phyloP scores from a whole-genome alignment of 2,797 vertebrate genomes.

The Coregonus suidteri region DNA sequence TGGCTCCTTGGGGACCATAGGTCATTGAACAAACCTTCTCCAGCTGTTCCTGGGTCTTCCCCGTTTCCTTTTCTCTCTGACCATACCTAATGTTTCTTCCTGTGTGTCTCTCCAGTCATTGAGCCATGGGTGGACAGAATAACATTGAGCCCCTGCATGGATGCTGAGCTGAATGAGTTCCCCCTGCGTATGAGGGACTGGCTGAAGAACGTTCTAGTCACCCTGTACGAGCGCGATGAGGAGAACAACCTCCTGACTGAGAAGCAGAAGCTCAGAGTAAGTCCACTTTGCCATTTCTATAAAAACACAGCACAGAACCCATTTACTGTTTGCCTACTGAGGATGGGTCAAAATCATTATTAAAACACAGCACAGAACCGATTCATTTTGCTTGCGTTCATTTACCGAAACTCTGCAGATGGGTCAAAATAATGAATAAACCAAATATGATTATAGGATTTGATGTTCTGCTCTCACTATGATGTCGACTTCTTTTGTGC shows the following conservation, averaged over 20 bases:
- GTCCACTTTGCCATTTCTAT: constrained; percentile 25
- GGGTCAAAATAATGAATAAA: not conserved
- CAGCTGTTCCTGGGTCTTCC: not conserved
- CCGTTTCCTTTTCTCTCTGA: not conserved
- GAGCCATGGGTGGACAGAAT: constrained; percentile 85
- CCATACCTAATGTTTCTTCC: not conserved
- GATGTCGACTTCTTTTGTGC: no score
- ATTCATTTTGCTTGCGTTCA: no score
- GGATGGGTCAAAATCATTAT: not conserved
- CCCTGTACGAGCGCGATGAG: constrained; percentile 91
- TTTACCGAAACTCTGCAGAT: no score
- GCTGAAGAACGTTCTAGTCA: constrained; percentile 98
- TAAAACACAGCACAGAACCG: no score
- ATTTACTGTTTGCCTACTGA: not conserved
- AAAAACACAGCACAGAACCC: not conserved
- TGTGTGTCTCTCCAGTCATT: constrained; percentile 76
- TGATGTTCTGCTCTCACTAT: no score
- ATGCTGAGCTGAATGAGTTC: constrained; percentile 91
- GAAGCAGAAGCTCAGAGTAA: constrained; percentile 96
- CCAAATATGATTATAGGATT: no score
- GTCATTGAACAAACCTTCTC: not conserved
- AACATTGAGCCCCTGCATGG: no score
- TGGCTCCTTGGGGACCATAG: not conserved
- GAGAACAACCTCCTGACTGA: constrained; percentile 95
- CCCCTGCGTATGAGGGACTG: constrained; percentile 99